These are phyloP conservation scores for Meteorus sp. DNA, from an alignment of 1,140 invertebrate species.

Conservation along the genomic window DNA sequence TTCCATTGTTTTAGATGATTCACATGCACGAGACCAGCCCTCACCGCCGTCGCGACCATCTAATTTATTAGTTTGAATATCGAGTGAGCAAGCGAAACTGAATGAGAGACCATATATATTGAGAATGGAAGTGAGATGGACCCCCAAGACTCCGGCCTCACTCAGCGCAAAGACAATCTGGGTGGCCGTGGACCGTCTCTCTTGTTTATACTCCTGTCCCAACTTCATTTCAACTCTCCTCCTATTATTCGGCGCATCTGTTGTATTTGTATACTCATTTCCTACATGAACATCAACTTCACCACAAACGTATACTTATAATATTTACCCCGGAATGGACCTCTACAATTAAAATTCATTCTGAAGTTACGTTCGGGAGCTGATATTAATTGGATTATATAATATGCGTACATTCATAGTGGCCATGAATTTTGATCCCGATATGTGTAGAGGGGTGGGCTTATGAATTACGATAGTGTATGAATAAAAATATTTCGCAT, in stretches of 20 bases:
- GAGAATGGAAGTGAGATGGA: too few species aligned
- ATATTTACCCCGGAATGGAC: neutral
- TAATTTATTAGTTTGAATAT: slow-evolving; percentile 56
- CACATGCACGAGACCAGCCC: slow-evolving; percentile 41
- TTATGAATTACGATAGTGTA: too few species aligned
- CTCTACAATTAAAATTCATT: too few species aligned
- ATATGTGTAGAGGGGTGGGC: too few species aligned
- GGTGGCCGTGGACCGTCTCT: slow-evolving; percentile 45
- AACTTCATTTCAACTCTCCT: slow-evolving; percentile 17
- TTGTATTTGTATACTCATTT: neutral
- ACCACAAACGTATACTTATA: neutral
- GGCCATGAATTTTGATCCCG: too few species aligned
- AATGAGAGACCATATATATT: too few species aligned
- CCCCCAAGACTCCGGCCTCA: slow-evolving; percentile 30
- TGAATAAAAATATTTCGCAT: too few species aligned
- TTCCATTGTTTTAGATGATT: slow-evolving; percentile 62
- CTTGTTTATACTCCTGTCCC: slow-evolving; percentile 44
- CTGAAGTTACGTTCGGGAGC: too few species aligned
- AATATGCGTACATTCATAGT: too few species aligned
- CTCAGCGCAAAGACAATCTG: slow-evolving; percentile 40
- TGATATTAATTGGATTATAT: too few species aligned
- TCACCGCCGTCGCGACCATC: slow-evolving; percentile 27
- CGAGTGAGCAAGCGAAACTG: slow-evolving; percentile 32
- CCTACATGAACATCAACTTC: neutral
- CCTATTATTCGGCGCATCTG: slow-evolving; percentile 9